phyloP scores from a whole-genome alignment of 2,888 invertebrate genomes.

The Mesochorus sp. region DNA sequence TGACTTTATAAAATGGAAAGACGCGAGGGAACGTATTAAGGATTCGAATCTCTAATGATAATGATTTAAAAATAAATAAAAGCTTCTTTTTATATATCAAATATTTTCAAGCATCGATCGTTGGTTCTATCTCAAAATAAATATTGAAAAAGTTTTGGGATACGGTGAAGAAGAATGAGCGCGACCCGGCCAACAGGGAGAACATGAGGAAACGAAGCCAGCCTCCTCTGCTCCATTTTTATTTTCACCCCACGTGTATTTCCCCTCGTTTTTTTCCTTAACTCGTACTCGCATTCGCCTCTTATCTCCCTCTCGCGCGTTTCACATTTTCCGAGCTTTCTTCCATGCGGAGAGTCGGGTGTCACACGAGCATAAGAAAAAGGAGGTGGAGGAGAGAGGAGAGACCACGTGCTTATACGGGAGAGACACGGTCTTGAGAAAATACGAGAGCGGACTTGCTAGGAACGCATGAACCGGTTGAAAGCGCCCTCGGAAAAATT shows the following conservation, averaged over 20 bases:
- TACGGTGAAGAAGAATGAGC: constrained; percentile 64
- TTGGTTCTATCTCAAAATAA: background rate
- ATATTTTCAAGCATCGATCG: background rate
- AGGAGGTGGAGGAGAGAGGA: constrained; percentile 43
- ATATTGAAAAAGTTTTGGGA: background rate
- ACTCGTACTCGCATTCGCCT: background rate
- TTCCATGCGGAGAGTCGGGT: background rate
- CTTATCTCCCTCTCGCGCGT: background rate
- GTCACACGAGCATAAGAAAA: constrained; percentile 44
- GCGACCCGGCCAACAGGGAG: constrained; percentile 69
- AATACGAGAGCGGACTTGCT: constrained; percentile 57
- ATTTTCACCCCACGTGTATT: background rate
- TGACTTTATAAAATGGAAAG: background rate
- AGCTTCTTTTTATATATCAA: background rate
- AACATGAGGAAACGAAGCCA: constrained; percentile 55
- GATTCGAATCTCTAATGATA: too few species aligned
- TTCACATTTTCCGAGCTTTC: background rate
- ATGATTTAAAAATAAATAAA: background rate
- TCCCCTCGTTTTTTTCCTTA: background rate
- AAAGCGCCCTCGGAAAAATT: constrained; percentile 8
- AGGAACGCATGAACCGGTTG: constrained; percentile 58
- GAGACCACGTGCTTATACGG: background rate
- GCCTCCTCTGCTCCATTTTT: background rate
- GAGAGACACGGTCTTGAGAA: constrained; percentile 60
- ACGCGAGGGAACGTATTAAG: too few species aligned